A percentile compares a stretch with the other conserved stretches of the same genome.
These are phyloP conservation scores for Ornithoptera priamus DNA, from an alignment of 2,888 invertebrate genomes.

Conservation along the genomic window DNA sequence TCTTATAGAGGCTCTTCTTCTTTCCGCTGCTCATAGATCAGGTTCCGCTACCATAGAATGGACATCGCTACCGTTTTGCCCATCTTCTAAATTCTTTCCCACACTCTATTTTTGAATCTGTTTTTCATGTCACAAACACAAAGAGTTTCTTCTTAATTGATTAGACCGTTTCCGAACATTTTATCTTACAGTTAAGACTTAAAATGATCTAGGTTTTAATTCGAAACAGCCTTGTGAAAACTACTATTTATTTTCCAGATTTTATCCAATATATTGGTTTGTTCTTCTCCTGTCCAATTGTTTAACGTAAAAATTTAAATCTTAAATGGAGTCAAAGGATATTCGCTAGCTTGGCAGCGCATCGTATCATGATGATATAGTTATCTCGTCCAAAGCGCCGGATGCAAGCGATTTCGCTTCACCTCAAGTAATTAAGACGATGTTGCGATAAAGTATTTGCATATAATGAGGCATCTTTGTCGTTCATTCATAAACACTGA, in stretches of 20 bases:
- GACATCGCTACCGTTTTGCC: background rate
- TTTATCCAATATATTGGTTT: no score
- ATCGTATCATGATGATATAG: background rate
- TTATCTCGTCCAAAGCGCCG: constrained; percentile 38
- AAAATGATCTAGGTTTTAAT: no score
- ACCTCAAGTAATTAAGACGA: constrained; percentile 61
- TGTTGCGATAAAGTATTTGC: constrained; percentile 66
- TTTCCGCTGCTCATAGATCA: background rate
- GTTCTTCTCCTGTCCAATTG: background rate
- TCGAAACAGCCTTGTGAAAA: no score
- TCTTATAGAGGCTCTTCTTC: no score
- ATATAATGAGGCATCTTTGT: constrained; percentile 59
- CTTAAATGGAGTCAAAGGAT: background rate
- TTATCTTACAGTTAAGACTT: no score
- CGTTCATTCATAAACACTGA: constrained; percentile 56
- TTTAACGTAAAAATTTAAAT: background rate
- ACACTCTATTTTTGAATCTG: no score
- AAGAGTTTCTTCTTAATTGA: no score
- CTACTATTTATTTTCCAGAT: no score
- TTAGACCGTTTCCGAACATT: no score
- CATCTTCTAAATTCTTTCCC: no score
- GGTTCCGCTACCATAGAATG: background rate
- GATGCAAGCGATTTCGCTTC: constrained; percentile 65
- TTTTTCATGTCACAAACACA: no score
- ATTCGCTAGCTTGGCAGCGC: no score